phyloP scores from a whole-genome alignment of 2,888 invertebrate species.

The Pedicia rivosa region DNA sequence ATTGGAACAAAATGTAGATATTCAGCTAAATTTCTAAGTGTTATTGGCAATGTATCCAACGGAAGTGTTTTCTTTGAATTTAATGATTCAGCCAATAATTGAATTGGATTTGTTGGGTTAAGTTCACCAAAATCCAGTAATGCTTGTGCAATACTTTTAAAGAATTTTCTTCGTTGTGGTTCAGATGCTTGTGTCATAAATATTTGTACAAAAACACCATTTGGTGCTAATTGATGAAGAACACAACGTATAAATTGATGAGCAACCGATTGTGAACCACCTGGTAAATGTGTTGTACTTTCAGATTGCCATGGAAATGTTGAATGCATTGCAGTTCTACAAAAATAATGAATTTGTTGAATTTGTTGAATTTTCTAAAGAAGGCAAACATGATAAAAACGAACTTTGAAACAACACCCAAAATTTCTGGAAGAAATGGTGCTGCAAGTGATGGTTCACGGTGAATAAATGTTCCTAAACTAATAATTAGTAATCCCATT shows the following conservation, averaged over 20 bases:
- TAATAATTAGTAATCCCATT: slow-evolving; percentile 82
- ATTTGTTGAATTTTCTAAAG: neutral
- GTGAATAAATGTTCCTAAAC: slow-evolving; percentile 89
- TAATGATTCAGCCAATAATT: slow-evolving; percentile 58
- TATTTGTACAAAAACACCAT: slow-evolving; percentile 91
- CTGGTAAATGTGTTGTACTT: slow-evolving; percentile 76
- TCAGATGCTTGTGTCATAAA: slow-evolving; percentile 68
- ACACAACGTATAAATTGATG: slow-evolving; percentile 94
- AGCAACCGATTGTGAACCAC: slow-evolving; percentile 88
- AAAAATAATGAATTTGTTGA: slow-evolving; percentile 1
- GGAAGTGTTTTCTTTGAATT: slow-evolving; percentile 63
- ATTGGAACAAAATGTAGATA: slow-evolving; percentile 86
- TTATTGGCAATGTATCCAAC: slow-evolving; percentile 51
- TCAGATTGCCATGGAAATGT: slow-evolving; percentile 83
- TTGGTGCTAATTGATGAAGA: slow-evolving; percentile 90
- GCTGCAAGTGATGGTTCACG: slow-evolving; percentile 92
- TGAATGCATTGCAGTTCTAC: slow-evolving; percentile 56
- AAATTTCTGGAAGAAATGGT: slow-evolving; percentile 76
- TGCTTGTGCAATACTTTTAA: slow-evolving; percentile 86
- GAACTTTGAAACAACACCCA: slow-evolving; percentile 77
- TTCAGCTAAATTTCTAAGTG: slow-evolving; percentile 80
- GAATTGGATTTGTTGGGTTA: slow-evolving; percentile 86
- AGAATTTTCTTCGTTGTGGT: slow-evolving; percentile 56
- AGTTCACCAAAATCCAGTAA: slow-evolving; percentile 91
- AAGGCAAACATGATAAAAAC: neutral